These are phyloP conservation scores for Linepithema humile DNA, from an alignment of 1,140 invertebrate genomes.

Conservation along the genomic window DNA sequence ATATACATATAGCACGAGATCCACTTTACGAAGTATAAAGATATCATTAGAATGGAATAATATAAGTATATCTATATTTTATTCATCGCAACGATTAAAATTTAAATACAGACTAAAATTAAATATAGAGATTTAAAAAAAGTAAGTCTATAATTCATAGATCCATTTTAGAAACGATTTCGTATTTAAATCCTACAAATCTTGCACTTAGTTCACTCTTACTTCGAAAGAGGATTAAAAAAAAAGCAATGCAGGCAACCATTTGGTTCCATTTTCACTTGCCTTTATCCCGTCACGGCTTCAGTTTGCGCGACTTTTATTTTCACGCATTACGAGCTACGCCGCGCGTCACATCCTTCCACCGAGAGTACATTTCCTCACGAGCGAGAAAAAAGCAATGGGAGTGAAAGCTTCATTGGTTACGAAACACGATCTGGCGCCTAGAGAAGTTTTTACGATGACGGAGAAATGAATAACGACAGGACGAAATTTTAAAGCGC, in stretches of 20 bases:
- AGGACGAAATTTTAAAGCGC: background rate
- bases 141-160: background rate
- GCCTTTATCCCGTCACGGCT: constrained; percentile 10
- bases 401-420: constrained; percentile 1
- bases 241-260: background rate
- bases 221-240: background rate
- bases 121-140: background rate
- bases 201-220: background rate
- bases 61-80: background rate
- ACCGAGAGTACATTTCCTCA: constrained; percentile 5
- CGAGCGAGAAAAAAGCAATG: constrained; percentile 1
- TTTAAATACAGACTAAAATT: background rate
- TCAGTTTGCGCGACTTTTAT: constrained; percentile 13
- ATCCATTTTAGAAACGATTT: background rate
- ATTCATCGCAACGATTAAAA: background rate
- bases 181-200: background rate
- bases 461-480: background rate
- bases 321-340: background rate
- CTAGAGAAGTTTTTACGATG: background rate
- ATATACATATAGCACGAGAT: background rate
- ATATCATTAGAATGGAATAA: background rate
- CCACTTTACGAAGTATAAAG: background rate
- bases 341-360: constrained; percentile 9
- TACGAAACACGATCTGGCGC: background rate
- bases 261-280: background rate